Percentiles rank a stretch among this genome's conserved stretches.
Conservation (phyloP, 2,113 vertebrate species). For the Nannobrachium achirus region DNA sequence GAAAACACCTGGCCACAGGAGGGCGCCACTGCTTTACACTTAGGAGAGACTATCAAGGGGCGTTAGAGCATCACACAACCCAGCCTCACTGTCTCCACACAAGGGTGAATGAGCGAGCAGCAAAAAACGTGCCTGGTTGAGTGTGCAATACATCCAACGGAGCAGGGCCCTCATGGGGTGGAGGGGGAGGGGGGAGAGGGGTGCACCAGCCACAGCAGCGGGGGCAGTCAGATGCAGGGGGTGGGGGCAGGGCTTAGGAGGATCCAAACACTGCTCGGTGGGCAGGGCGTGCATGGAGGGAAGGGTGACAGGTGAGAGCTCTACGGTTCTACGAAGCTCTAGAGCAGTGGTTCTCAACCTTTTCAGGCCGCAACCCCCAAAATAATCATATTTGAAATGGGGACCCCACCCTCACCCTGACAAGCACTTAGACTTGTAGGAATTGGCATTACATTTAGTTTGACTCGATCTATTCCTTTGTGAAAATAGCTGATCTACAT, state of each 20-base stretch:
- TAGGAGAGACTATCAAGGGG: slow-evolving; percentile 84
- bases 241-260: slow-evolving; percentile 24
- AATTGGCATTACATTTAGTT: too few relatives aligned
- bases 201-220: slow-evolving; percentile 58
- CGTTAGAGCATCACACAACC: slow-evolving; percentile 83
- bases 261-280: slow-evolving; percentile 56
- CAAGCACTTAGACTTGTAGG: too few relatives aligned
- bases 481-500: too few relatives aligned
- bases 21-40: slow-evolving; percentile 85
- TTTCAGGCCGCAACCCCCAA: too few relatives aligned
- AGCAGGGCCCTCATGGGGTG: slow-evolving; percentile 56
- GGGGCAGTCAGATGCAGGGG: slow-evolving; percentile 48
- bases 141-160: slow-evolving; percentile 76
- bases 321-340: slow-evolving; percentile 55
- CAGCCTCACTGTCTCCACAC: slow-evolving; percentile 73
- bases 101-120: slow-evolving; percentile 72
- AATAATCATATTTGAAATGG: too few relatives aligned
- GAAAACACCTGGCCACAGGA: slow-evolving; percentile 88
- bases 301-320: neutral
- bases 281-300: slow-evolving; percentile 3
- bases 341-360: too few relatives aligned
- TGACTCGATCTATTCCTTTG: too few relatives aligned
- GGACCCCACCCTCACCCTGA: too few relatives aligned
- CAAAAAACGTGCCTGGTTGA: slow-evolving; percentile 74
- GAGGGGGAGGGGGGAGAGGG: slow-evolving; percentile 11